These are phyloP conservation scores for Neolamprologus variostigma DNA, from an alignment of 2,113 vertebrate species.

Conservation along the genomic window DNA sequence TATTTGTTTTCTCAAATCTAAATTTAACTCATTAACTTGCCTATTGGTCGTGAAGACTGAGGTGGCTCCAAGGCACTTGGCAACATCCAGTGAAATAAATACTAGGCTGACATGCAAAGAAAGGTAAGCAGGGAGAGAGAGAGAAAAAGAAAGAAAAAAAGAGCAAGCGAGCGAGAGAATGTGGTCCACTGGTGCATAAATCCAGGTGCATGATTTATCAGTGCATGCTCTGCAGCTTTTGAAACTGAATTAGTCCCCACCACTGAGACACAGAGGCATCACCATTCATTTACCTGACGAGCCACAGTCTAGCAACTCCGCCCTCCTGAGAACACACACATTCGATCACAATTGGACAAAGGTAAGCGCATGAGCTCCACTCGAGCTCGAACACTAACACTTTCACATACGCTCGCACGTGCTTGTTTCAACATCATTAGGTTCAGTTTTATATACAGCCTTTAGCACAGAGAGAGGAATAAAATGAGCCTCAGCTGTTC, in stretches of 20 bases:
- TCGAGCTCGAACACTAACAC: not conserved
- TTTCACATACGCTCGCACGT: not conserved
- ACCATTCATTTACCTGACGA: slow-evolving; percentile 44
- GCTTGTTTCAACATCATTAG: slow-evolving; percentile 9
- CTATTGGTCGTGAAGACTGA: not conserved
- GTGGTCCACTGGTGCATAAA: slow-evolving; percentile 9
- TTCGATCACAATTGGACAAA: not conserved
- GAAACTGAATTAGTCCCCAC: slow-evolving; percentile 33
- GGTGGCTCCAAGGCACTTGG: not conserved
- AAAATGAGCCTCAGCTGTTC: not conserved
- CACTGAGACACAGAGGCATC: slow-evolving; percentile 30
- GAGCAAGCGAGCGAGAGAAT: not conserved
- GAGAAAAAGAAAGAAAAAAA: not conserved
- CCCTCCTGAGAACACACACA: not conserved
- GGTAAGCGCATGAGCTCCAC: not conserved
- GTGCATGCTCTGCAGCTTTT: not conserved
- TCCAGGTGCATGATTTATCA: slow-evolving; percentile 42
- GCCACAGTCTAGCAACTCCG: not conserved
- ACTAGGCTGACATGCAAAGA: not conserved
- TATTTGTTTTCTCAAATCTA: not conserved
- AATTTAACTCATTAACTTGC: not conserved
- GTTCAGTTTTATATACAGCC: not conserved
- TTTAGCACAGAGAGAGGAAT: not conserved
- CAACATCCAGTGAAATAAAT: not conserved
- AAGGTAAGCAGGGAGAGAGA: not conserved